Percentiles rank a stretch among this genome's conserved stretches.
Conservation (phyloP, 64 coral and sea anemone genomes). For the Stylophora pistillata region DNA sequence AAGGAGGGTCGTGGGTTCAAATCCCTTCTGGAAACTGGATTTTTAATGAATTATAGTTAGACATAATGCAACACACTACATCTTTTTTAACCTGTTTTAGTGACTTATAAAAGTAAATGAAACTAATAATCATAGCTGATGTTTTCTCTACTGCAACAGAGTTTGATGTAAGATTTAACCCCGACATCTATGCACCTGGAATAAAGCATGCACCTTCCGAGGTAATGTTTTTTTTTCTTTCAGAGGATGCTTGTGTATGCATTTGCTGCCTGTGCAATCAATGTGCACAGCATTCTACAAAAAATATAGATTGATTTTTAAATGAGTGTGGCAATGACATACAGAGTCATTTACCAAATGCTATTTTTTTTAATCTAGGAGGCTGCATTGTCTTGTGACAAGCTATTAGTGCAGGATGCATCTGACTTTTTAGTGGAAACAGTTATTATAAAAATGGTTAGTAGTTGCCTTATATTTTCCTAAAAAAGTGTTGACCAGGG, state of each 20-base stretch:
- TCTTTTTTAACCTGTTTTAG: too few relatives aligned
- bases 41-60: too few relatives aligned
- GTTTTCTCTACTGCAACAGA: slow-evolving; percentile 40
- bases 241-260: background rate
- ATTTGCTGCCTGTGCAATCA: background rate
- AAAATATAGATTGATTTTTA: background rate
- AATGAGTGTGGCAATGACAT: background rate
- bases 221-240: slow-evolving; percentile 11
- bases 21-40: too few relatives aligned
- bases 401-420: slow-evolving; percentile 78
- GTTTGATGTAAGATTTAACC: slow-evolving; percentile 98
- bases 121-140: background rate
- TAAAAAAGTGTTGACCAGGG: too few relatives aligned
- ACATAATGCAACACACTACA: too few relatives aligned
- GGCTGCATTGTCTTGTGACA: slow-evolving; percentile 67
- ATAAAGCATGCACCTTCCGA: slow-evolving; percentile 89
- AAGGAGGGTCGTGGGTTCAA: too few relatives aligned
- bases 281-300: background rate
- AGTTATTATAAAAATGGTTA: slow-evolving; percentile 84
- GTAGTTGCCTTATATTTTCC: background rate
- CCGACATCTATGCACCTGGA: slow-evolving; percentile 75
- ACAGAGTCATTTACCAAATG: background rate
- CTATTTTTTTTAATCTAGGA: slow-evolving; percentile 45
- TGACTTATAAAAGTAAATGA: background rate
- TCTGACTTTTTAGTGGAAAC: slow-evolving; percentile 83